phyloP scores from a whole-genome alignment of 2,113 vertebrate genomes.

The Choloepus hoffmanni region DNA sequence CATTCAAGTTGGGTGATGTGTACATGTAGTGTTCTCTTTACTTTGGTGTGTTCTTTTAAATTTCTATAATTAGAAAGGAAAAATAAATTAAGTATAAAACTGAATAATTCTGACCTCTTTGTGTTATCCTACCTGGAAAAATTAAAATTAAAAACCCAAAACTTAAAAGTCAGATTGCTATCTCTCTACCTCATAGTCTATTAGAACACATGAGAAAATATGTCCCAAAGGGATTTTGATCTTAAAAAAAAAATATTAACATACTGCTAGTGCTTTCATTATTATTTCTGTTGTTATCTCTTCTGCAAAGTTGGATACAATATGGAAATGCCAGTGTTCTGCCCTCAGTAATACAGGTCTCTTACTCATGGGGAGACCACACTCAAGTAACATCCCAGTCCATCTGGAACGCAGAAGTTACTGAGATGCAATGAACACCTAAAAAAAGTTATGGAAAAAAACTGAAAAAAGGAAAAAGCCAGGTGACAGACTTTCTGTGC shows the following conservation, averaged over 20 bases:
- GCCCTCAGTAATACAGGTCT: constrained; percentile 21
- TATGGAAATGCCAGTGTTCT: not conserved
- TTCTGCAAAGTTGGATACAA: constrained; percentile 47
- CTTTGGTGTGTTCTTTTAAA: not conserved
- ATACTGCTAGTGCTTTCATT: not conserved
- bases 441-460: constrained; percentile 49
- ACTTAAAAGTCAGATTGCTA: not conserved
- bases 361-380: constrained; percentile 2
- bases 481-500: constrained; percentile 73
- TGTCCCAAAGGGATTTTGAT: not conserved
- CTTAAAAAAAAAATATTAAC: constrained; percentile 18
- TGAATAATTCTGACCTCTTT: not conserved
- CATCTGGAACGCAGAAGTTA: constrained; percentile 58
- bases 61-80: not conserved
- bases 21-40: not conserved
- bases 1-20: not conserved
- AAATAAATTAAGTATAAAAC: constrained; percentile 39
- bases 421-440: constrained; percentile 69
- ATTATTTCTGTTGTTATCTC: constrained; percentile 20
- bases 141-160: not conserved
- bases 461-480: constrained; percentile 63
- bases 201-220: constrained; percentile 45
- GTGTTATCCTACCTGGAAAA: constrained; percentile 18
- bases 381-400: constrained; percentile 52
- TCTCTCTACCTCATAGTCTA: not conserved